phyloP scores from a whole-genome alignment of 2,113 vertebrate genomes.

The Galemys pyrenaicus region DNA sequence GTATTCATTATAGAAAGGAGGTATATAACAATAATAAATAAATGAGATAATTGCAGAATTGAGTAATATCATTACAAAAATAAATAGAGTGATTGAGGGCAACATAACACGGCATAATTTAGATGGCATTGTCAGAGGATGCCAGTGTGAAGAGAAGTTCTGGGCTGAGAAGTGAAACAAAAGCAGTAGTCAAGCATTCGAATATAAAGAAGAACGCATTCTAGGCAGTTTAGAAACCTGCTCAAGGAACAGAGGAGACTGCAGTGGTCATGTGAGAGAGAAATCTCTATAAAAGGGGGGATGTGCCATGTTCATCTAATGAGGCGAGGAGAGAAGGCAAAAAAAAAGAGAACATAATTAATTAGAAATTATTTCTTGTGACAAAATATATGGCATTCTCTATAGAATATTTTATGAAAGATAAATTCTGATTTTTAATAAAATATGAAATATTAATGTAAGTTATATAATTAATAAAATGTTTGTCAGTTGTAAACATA shows the following conservation, averaged over 20 bases:
- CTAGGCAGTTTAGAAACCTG: not conserved
- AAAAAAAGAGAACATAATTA: not conserved
- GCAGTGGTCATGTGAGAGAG: too few relatives aligned
- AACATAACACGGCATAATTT: not conserved
- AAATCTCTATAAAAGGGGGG: too few relatives aligned
- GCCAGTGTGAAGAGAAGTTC: not conserved
- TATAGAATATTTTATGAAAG: not conserved
- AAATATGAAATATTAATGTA: constrained; percentile 18
- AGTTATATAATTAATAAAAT: not conserved
- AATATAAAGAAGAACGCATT: not conserved
- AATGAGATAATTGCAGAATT: not conserved
- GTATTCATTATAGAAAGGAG: not conserved
- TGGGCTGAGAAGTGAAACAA: not conserved
- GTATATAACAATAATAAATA: not conserved
- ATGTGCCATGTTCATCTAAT: too few relatives aligned
- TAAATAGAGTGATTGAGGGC: not conserved
- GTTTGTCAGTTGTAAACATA: not conserved
- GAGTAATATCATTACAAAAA: not conserved
- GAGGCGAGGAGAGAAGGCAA: too few relatives aligned
- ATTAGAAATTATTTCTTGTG: not conserved
- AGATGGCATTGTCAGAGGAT: not conserved
- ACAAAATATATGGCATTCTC: not conserved
- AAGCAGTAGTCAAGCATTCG: not conserved
- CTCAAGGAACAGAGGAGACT: not conserved
- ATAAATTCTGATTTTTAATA: not conserved